Evolutionary conservation across 2,888 invertebrate genomes (phyloP).

Genomic region (Lasioglossum oenotherae): DNA sequence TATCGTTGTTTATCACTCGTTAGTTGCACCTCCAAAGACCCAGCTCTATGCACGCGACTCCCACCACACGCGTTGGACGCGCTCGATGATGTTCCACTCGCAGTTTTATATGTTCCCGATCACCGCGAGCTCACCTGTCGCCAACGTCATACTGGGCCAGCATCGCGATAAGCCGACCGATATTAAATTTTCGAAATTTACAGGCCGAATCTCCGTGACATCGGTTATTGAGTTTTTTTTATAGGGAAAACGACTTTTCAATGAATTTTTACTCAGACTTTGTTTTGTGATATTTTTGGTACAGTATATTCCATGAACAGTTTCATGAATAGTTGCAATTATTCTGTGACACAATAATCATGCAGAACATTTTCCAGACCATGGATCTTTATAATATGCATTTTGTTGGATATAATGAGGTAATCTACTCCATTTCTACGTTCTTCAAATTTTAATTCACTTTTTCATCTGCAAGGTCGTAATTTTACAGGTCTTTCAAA

Average conservation of each 20-base stretch:
- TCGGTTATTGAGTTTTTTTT: too few relatives aligned
- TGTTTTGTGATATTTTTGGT: too few relatives aligned
- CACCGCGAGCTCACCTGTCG: background rate
- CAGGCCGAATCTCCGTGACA: too few relatives aligned
- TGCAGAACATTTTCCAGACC: too few relatives aligned
- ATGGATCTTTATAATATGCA: too few relatives aligned
- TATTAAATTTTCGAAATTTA: background rate
- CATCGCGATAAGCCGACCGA: background rate
- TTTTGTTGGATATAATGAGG: background rate
- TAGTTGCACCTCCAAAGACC: conserved; percentile 43
- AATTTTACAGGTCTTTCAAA: background rate
- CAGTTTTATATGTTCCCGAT: background rate
- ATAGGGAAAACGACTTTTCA: too few relatives aligned
- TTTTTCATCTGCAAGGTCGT: background rate
- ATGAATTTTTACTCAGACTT: too few relatives aligned
- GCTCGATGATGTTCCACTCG: background rate
- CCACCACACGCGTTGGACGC: background rate
- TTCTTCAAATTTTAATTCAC: background rate
- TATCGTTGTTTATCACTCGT: conserved; percentile 71
- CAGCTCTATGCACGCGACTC: background rate
- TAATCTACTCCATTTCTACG: background rate
- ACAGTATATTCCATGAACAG: background rate
- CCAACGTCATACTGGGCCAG: background rate
- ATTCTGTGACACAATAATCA: background rate
- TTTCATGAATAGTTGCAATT: background rate